phyloP scores from a whole-genome alignment of 2,797 vertebrate species.

The Artibeus lituratus region DNA sequence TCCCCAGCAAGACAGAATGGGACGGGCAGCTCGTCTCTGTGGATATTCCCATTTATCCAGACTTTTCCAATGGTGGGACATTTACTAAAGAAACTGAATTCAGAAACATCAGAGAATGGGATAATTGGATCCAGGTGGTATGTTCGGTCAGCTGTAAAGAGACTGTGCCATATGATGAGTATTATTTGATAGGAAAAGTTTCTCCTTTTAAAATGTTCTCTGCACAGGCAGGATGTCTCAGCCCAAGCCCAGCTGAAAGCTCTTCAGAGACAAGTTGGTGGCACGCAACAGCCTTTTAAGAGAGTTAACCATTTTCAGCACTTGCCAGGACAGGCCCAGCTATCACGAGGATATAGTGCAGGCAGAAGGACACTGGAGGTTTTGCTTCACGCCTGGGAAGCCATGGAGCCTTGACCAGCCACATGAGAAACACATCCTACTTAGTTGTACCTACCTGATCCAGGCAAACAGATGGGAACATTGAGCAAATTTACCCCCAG shows the following conservation, averaged over 20 bases:
- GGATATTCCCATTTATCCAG: constrained; percentile 53
- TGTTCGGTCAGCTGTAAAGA: constrained; percentile 59
- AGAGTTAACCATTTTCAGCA: constrained; percentile 52
- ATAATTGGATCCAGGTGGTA: constrained; percentile 77
- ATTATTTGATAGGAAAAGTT: constrained; percentile 67
- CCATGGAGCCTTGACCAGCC: not conserved
- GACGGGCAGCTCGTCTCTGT: constrained; percentile 25
- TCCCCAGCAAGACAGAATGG: constrained; percentile 1
- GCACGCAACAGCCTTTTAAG: constrained; percentile 53
- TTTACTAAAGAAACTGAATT: constrained; percentile 67
- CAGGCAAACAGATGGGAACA: not conserved
- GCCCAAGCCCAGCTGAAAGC: constrained; percentile 69
- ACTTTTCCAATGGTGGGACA: constrained; percentile 64
- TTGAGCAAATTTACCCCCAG: accelerated
- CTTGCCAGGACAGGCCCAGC: not conserved
- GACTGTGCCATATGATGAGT: constrained; percentile 35
- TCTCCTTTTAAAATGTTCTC: constrained; percentile 41
- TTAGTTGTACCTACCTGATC: not conserved
- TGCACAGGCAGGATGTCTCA: constrained; percentile 46
- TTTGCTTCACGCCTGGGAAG: not conserved
- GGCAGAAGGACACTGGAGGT: not conserved
- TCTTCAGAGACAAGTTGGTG: constrained; percentile 60
- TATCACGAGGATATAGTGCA: not conserved
- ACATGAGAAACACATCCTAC: not conserved
- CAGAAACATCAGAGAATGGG: constrained; percentile 65